phyloP scores from a whole-genome alignment of 2,888 invertebrate species.

The Magallana nippona region DNA sequence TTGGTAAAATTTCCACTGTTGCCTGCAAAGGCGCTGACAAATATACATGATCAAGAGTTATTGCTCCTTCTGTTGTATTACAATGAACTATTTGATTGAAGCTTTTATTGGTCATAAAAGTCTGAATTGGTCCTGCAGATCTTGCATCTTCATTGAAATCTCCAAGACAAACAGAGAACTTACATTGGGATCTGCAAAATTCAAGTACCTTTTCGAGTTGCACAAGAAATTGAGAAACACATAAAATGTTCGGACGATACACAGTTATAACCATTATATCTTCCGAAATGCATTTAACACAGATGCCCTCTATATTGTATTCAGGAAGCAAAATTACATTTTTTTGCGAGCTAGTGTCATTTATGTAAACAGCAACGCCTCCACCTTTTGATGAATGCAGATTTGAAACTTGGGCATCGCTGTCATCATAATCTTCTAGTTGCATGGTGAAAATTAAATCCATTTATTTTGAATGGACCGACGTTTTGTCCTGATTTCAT shows the following conservation, averaged over 20 bases:
- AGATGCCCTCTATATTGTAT: not conserved
- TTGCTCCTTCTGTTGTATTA: not conserved
- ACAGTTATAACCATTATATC: not conserved
- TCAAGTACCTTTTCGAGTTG: not conserved
- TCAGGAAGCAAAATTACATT: not conserved
- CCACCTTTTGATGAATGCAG: not conserved
- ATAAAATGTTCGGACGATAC: not conserved
- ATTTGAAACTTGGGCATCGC: not conserved
- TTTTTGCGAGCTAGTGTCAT: not conserved
- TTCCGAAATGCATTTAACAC: not conserved
- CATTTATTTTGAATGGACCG: not conserved
- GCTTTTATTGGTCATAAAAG: not conserved
- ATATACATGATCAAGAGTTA: not conserved
- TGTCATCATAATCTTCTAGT: not conserved
- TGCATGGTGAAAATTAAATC: not conserved
- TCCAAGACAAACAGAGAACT: not conserved
- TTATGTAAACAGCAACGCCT: not conserved
- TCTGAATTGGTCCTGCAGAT: not conserved
- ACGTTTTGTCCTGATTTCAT: not conserved
- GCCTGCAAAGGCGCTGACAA: no score
- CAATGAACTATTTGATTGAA: constrained; percentile 12
- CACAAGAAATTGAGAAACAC: not conserved
- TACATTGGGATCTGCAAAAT: not conserved
- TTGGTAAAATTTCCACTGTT: no score
- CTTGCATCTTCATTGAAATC: not conserved